Conservation (phyloP, 2,113 vertebrate genomes). For the Crypturellus undulatus region DNA sequence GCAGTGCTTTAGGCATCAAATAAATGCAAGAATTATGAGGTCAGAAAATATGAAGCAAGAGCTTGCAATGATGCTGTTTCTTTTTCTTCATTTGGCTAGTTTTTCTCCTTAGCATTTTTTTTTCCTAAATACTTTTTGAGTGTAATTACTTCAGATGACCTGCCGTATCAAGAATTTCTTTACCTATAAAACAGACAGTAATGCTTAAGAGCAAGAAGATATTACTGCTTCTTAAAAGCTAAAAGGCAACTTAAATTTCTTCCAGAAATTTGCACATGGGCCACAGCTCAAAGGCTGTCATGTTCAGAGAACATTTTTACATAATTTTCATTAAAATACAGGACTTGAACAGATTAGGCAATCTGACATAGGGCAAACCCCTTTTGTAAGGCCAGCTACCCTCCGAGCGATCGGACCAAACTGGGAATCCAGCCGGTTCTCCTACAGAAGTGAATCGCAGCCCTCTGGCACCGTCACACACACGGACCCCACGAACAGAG, state of each 20-base stretch:
- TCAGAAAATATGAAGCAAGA: background rate
- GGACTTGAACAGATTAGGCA: background rate
- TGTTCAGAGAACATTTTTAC: background rate
- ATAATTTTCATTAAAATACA: background rate
- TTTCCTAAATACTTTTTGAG: background rate
- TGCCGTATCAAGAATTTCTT: slow-evolving; percentile 10
- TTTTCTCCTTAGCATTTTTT: background rate
- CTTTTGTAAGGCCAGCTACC: background rate
- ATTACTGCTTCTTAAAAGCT: background rate
- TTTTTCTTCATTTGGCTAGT: background rate
- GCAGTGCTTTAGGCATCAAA: background rate
- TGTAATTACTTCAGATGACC: slow-evolving; percentile 22
- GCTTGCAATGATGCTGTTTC: background rate
- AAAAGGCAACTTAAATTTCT: background rate
- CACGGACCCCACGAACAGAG: background rate
- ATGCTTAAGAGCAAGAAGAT: background rate
- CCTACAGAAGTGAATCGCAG: background rate
- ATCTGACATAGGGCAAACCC: background rate
- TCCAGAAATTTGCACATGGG: background rate
- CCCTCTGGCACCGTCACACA: background rate
- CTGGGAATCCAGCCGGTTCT: background rate
- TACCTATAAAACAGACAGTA: slow-evolving; percentile 26
- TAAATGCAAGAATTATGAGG: background rate
- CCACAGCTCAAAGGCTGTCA: slow-evolving; percentile 1
- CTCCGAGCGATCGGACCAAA: background rate